Conservation (phyloP, 2,113 vertebrate genomes). For the Mungos mungo region DNA sequence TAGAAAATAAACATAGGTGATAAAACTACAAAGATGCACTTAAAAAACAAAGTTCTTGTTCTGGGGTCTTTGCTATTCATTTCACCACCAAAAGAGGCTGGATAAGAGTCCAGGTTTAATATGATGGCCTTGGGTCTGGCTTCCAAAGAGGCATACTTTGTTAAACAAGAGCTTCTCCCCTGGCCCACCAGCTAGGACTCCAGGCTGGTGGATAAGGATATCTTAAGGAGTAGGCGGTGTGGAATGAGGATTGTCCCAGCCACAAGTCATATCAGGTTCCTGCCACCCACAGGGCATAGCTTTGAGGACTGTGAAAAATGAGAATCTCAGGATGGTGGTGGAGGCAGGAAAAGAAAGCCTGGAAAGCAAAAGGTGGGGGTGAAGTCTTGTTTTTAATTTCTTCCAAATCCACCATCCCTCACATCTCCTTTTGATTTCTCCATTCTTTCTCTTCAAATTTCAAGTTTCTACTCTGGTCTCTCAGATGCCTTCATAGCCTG, state of each 20-base stretch:
- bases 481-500: neutral
- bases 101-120: neutral
- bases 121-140: neutral
- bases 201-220: neutral
- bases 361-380: neutral
- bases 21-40: neutral
- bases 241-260: neutral
- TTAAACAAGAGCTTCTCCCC: neutral
- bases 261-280: neutral
- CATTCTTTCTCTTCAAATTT: neutral
- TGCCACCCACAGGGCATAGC: neutral
- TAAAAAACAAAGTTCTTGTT: neutral
- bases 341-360: neutral
- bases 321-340: neutral
- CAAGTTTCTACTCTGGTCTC: neutral
- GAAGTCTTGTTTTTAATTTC: neutral
- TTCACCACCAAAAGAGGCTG: neutral
- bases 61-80: neutral
- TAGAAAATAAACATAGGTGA: neutral
- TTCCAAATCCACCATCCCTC: neutral
- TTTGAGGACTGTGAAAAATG: neutral
- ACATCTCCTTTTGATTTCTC: neutral
- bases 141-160: neutral
- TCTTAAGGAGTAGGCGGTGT: too few species aligned
- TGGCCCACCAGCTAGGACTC: neutral